These are phyloP conservation scores for Erpobdella octoculata DNA, from an alignment of 2,888 invertebrate species.

Conservation along the genomic window DNA sequence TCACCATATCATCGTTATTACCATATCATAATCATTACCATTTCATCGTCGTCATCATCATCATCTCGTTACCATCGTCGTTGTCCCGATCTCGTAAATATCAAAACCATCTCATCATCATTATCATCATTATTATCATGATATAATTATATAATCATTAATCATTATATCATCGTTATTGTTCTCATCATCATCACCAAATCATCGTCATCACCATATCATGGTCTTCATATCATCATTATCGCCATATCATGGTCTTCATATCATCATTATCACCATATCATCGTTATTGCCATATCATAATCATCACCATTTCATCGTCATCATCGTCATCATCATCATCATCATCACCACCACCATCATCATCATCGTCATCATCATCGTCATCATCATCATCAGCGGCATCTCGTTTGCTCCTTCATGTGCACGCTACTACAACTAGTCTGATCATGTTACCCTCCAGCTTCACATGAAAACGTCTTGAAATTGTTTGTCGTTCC, in stretches of 20 bases:
- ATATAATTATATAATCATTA: neutral
- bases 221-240: neutral
- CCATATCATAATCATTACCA: neutral
- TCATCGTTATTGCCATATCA: neutral
- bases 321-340: slow-evolving; percentile 4
- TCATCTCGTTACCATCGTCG: neutral
- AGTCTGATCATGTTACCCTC: neutral
- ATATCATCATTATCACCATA: neutral
- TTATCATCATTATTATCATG: neutral
- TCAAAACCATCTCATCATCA: neutral
- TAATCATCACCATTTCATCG: neutral
- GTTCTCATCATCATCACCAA: neutral
- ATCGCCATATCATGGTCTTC: neutral
- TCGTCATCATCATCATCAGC: slow-evolving; percentile 14
- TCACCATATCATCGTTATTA: neutral
- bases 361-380: neutral
- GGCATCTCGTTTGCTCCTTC: neutral
- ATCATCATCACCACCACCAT: neutral
- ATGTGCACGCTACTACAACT: neutral
- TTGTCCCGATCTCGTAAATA: neutral
- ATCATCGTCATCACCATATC: slow-evolving; percentile 5
- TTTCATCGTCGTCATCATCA: slow-evolving; percentile 14
- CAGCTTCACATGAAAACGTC: neutral
- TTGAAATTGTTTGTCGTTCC: neutral
- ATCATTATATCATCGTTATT: neutral